A percentile compares a stretch with the other conserved stretches of the same genome.
Conservation (phyloP, 1,140 invertebrate genomes). For the Drosophila tropicalis region DNA sequence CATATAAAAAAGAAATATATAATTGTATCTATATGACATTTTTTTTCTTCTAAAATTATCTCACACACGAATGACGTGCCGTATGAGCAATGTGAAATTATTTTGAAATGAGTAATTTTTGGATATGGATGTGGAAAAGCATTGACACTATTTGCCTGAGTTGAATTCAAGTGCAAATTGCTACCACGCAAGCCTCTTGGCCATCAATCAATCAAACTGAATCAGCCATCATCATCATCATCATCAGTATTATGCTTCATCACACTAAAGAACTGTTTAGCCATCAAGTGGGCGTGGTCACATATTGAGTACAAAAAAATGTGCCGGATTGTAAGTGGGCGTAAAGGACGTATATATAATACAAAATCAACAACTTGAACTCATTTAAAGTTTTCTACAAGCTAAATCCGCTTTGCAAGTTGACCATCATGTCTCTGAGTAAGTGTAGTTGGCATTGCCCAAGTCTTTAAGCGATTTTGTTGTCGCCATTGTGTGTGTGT, state of each 20-base stretch:
- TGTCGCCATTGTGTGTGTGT: slow-evolving; percentile 36
- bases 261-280: slow-evolving; percentile 27
- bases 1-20: slow-evolving; percentile 17
- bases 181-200: slow-evolving; percentile 4
- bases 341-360: neutral
- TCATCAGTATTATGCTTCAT: slow-evolving; percentile 56
- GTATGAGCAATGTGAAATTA: slow-evolving; percentile 66
- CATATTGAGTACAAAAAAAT: neutral
- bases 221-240: slow-evolving; percentile 59
- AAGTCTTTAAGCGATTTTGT: slow-evolving; percentile 65
- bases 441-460: slow-evolving; percentile 61
- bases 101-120: slow-evolving; percentile 10
- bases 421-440: slow-evolving; percentile 51
- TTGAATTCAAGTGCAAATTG: slow-evolving; percentile 57
- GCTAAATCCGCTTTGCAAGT: slow-evolving; percentile 73
- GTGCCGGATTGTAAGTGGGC: neutral
- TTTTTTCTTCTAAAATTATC: slow-evolving; percentile 44
- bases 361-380: slow-evolving; percentile 70
- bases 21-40: slow-evolving; percentile 19
- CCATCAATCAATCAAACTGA: slow-evolving; percentile 66
- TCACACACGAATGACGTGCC: slow-evolving; percentile 47
- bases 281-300: slow-evolving; percentile 46
- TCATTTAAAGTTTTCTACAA: slow-evolving; percentile 77
- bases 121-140: slow-evolving; percentile 8
- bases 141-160: slow-evolving; percentile 1